Conservation (phyloP, 2,113 vertebrate genomes). For the Thinocorus orbignyianus region DNA sequence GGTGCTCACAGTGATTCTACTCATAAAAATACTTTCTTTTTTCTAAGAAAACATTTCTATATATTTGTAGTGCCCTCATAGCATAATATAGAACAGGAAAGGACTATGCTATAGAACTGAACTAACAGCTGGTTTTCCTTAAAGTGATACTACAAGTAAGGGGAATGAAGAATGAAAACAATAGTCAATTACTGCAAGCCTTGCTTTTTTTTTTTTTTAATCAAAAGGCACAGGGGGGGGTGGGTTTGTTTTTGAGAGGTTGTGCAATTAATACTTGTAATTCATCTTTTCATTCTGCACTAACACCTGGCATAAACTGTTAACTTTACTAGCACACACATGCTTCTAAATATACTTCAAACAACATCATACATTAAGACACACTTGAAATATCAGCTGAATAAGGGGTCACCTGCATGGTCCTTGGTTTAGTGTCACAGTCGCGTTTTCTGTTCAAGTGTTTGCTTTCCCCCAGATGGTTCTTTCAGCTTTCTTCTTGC, state of each 20-base stretch:
- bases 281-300: background rate
- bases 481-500: background rate
- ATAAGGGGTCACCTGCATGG: background rate
- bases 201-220: background rate
- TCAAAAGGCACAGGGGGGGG: fast-evolving
- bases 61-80: background rate
- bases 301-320: background rate
- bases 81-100: background rate
- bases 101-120: background rate
- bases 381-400: background rate
- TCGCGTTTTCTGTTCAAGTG: background rate
- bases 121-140: background rate
- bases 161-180: background rate
- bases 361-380: background rate
- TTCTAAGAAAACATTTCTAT: background rate
- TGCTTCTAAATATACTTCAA: background rate
- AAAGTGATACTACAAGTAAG: background rate
- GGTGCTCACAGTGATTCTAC: background rate
- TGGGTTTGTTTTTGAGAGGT: background rate
- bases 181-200: background rate
- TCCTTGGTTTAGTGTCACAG: background rate
- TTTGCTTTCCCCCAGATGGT: background rate
- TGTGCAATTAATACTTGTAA: background rate
- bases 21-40: background rate
- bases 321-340: fast-evolving